phyloP scores from a whole-genome alignment of 2,888 invertebrate species.

The Linnaemya vulpina region DNA sequence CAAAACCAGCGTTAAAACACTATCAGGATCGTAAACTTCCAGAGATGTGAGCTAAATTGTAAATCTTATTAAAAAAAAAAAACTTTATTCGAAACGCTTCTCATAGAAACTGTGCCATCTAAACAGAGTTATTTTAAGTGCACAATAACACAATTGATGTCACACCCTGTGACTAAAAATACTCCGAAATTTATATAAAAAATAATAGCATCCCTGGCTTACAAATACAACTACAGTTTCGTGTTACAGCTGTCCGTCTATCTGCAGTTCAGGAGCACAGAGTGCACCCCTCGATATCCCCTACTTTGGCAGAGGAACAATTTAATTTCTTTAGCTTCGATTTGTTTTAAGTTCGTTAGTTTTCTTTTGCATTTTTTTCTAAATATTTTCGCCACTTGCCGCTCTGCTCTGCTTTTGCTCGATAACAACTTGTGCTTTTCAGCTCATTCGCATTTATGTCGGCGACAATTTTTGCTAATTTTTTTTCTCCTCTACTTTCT shows the following conservation, averaged over 20 bases:
- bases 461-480: constrained; percentile 81
- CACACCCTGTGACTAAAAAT: constrained; percentile 9
- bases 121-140: too few species aligned
- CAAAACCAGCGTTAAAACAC: too few species aligned
- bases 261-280: neutral
- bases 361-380: constrained; percentile 16
- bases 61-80: too few species aligned
- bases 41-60: too few species aligned
- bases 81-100: too few species aligned
- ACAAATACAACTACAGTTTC: constrained; percentile 3
- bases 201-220: neutral
- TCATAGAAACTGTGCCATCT: too few species aligned
- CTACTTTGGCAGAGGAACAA: constrained; percentile 49
- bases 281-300: neutral
- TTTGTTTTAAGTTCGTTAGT: constrained; percentile 67
- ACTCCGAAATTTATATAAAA: neutral
- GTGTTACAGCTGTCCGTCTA: constrained; percentile 3
- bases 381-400: constrained; percentile 67
- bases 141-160: too few species aligned
- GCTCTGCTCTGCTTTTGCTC: constrained; percentile 48
- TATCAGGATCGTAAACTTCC: too few species aligned
- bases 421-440: constrained; percentile 56
- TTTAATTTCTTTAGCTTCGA: constrained; percentile 71
- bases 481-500: constrained; percentile 29
- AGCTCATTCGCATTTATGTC: constrained; percentile 72